Conservation (phyloP, 2,113 vertebrate genomes). For the Apus apus region DNA sequence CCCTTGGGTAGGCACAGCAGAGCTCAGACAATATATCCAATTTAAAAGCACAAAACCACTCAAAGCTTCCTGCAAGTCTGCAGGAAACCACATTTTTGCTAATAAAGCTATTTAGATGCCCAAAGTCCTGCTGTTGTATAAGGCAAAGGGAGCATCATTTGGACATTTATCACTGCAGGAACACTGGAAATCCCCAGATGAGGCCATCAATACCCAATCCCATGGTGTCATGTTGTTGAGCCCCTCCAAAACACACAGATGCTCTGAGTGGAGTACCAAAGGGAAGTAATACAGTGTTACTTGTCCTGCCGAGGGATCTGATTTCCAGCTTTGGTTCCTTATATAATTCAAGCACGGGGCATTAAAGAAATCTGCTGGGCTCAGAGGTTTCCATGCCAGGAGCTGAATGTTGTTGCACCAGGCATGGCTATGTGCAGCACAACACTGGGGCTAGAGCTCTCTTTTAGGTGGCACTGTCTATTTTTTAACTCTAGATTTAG, state of each 20-base stretch:
- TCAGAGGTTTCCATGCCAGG: background rate
- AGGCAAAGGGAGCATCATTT: conserved; percentile 2
- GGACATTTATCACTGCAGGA: conserved; percentile 11
- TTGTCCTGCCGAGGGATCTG: background rate
- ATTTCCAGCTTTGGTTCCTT: background rate
- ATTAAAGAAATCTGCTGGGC: background rate
- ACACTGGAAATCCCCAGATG: background rate
- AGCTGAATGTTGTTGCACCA: fast-evolving
- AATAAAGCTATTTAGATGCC: background rate
- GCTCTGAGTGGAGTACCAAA: background rate
- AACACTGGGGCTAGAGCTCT: background rate
- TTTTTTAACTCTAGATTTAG: background rate
- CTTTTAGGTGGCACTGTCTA: background rate
- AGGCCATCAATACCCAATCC: background rate
- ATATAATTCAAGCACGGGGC: background rate
- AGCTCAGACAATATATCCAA: background rate
- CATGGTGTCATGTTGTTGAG: background rate
- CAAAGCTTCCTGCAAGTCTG: background rate
- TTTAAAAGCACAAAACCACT: background rate
- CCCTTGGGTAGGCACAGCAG: background rate
- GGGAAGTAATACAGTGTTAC: background rate
- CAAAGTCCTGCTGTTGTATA: background rate
- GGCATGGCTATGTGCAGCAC: fast-evolving
- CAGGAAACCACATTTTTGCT: background rate
- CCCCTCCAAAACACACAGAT: background rate